Base-by-base conservation (phyloP, 2,113 vertebrate genomes). In the Pterocles orientalis region DNA sequence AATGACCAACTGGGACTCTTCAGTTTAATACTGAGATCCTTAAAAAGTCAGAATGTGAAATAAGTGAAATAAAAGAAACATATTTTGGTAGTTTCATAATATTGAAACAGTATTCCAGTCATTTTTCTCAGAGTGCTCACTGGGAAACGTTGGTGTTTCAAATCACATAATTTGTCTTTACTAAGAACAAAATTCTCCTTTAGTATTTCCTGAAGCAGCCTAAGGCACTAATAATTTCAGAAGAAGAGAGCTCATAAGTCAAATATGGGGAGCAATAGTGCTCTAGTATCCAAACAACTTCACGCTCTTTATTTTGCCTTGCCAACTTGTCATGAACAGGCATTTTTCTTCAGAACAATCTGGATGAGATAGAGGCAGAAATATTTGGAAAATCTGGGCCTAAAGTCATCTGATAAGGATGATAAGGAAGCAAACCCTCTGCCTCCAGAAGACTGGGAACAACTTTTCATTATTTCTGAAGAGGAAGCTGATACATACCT, bases 51-150 rank as follows among this genome's bases (percentile, higher is more conserved):
- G 29, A 88, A 92, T 17, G 47, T 73, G 45, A 65, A 89, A 94
- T 29, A 70, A 92, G 24, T 28, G 69, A 69, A 94, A 91, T 84
- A 82, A 86, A 92, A 91, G 50, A 20, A 54, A 28, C 72, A 69
- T 96, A 84, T 89, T 96, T 96, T 41, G 45, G 19, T 56, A 66
- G 41, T 94, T 91, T 85, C 90, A 87, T 84, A 93, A 86, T 72
- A 92, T 5, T 33, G 53, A 82, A 72, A 76, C 39, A 39, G 28
- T 97, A 94, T 96, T 93, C 91, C 94, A 94, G 77, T 89, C 83
- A 94, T 97, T 96, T 95, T 97, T 95, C 92, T 94, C 94, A 94
- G 86, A 84, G 69, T 85, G 57, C 50, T 92, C 94, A 91, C 77
- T 95, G 91, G 86, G 95, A 96, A 94, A 94, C 34, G 31, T 3